Evolutionary conservation across 2,888 invertebrate species (phyloP).

Genomic region (Cheilosia scutellata): DNA sequence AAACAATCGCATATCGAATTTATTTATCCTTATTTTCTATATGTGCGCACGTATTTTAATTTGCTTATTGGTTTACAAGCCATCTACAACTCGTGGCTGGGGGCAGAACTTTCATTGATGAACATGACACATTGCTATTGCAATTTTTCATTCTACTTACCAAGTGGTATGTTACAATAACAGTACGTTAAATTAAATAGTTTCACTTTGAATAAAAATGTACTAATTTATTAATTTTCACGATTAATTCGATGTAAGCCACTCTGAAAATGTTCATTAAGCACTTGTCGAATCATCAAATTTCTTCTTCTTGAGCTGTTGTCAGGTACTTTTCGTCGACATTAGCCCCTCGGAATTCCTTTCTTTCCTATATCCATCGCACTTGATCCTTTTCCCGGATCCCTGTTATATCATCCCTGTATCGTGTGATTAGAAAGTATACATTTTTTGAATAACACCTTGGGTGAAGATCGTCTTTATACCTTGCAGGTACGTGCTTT

Average conservation of each 20-base stretch:
- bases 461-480: no score
- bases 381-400: no score
- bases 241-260: neutral
- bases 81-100: constrained; percentile 42
- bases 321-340: no score
- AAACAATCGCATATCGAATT: constrained; percentile 36
- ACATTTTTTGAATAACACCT: no score
- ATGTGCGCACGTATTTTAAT: neutral
- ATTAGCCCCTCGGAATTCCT: no score
- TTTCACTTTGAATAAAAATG: neutral
- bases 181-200: neutral
- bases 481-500: no score
- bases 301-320: no score
- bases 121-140: constrained; percentile 60
- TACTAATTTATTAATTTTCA: neutral
- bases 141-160: constrained; percentile 50
- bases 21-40: constrained; percentile 1
- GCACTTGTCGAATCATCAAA: no score
- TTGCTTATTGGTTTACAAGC: constrained; percentile 32
- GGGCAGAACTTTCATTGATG: constrained; percentile 31
- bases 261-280: no score
- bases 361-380: no score
- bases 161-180: constrained; percentile 45
- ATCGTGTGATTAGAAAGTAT: no score
- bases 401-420: no score